Evolutionary conservation across 2,888 invertebrate genomes (phyloP), one percentile per base, ranked within the genome.

Genomic region (Sabatieria punctata): DNA sequence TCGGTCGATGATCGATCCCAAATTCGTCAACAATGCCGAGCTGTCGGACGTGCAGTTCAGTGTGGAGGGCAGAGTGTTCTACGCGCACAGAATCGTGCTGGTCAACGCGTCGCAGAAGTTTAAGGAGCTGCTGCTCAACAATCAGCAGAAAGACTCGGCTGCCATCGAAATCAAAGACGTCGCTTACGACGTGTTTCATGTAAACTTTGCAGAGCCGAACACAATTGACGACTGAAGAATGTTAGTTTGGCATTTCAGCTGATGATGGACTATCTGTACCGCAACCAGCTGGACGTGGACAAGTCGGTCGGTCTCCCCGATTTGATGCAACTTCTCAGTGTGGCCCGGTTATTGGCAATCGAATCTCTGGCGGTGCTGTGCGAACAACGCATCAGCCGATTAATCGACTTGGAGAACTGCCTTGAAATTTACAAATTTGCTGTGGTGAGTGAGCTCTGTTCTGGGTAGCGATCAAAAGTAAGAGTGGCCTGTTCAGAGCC

Each of bases 21-120:
- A 83, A 61, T 89, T 85, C 69, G 85, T 89, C 53, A 89, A 88
- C 71, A 88, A 86, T 70, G 83, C 85, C 0, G 85, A 85, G 60
- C 73, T 88, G 33, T 85, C 85, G 57, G 88, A 88, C 65, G 85
- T 88, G 25, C 85, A 85, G 47, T 88, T 88, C 67, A 76, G 85
- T 61, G 85, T 88, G 44, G 86, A 86, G 66, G 85, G 85, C 0
- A 75, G 84, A 52, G 74, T 85, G 23, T 86, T 89, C 69, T 88
- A 85, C 66, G 88, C 85, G 0, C 89, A 89, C 68, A 85, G 86
- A 70, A 86, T 89, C 53, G 85, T 89, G 33, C 71, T 89, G 48
- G 84, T 88, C 40, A 88, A 86, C 44, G 57, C 55, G 18, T 58
- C 57, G 13, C 48, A 50, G 4, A 45, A 50, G 33, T 55, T 58